Conservation (phyloP, 2,888 invertebrate genomes). For the Barypeithes pellucidus region DNA sequence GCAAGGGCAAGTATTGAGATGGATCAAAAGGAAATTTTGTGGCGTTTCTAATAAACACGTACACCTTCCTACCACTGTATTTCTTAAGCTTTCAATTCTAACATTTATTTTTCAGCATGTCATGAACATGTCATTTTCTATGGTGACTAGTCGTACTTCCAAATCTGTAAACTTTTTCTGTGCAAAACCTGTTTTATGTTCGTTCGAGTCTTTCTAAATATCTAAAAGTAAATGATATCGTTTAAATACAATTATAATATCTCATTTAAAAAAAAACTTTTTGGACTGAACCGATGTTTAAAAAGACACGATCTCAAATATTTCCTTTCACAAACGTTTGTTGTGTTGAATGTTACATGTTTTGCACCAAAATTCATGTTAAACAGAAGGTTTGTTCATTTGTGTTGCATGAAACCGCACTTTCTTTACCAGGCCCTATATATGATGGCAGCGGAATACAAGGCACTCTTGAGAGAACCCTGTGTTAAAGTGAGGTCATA, state of each 20-base stretch:
- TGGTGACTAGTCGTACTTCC: constrained; percentile 63
- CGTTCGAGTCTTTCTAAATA: constrained; percentile 14
- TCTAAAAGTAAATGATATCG: background rate
- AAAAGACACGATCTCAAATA: constrained; percentile 5
- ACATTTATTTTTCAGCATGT: constrained; percentile 57
- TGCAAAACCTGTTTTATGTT: constrained; percentile 32
- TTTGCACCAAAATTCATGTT: constrained; percentile 29
- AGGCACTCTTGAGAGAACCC: too few relatives aligned
- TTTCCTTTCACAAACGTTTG: constrained; percentile 11
- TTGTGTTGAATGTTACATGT: constrained; percentile 30
- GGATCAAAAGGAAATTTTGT: constrained; percentile 4
- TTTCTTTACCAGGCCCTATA: too few relatives aligned
- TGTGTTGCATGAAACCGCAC: too few relatives aligned
- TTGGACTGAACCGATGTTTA: background rate
- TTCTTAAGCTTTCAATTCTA: constrained; percentile 18
- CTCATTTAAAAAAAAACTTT: too few relatives aligned
- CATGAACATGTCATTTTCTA: constrained; percentile 53
- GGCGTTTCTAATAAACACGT: background rate
- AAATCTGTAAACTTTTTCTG: constrained; percentile 58
- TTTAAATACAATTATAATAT: background rate
- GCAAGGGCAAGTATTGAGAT: background rate
- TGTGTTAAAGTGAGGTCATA: too few relatives aligned
- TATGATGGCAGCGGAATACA: too few relatives aligned
- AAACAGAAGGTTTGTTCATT: background rate
- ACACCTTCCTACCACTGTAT: background rate